Evolutionary conservation across 2,113 vertebrate genomes (phyloP).

Genomic region (Pterocles gutturalis): DNA sequence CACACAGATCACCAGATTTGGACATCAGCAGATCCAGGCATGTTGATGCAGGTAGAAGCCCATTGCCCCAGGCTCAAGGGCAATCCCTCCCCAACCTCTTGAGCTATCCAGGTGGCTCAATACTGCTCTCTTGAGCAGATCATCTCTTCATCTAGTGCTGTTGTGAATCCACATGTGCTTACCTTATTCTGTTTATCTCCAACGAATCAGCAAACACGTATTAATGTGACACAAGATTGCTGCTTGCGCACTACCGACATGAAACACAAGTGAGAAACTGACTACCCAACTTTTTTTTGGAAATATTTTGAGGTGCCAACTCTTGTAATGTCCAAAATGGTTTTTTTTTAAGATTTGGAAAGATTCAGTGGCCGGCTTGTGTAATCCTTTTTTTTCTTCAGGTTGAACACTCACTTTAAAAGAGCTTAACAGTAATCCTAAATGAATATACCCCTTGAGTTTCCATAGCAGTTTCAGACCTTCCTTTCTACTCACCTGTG

Average conservation of each 20-base stretch:
- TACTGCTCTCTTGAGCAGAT: neutral
- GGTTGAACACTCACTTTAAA: neutral
- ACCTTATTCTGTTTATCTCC: neutral
- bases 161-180: rapidly evolving
- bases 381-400: rapidly evolving
- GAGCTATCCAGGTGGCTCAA: neutral
- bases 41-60: rapidly evolving
- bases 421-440: neutral
- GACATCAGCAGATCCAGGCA: neutral
- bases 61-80: rapidly evolving
- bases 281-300: neutral
- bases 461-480: neutral
- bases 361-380: neutral
- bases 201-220: rapidly evolving
- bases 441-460: neutral
- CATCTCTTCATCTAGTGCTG: neutral
- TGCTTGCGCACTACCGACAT: neutral
- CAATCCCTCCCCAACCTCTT: neutral
- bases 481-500: neutral
- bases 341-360: neutral
- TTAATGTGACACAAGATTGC: neutral
- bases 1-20: neutral
- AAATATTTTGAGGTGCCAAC: neutral
- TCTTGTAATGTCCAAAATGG: rapidly evolving
- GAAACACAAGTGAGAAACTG: neutral